phyloP scores from a whole-genome alignment of 2,113 vertebrate species.

The Platysternon megacephalum region DNA sequence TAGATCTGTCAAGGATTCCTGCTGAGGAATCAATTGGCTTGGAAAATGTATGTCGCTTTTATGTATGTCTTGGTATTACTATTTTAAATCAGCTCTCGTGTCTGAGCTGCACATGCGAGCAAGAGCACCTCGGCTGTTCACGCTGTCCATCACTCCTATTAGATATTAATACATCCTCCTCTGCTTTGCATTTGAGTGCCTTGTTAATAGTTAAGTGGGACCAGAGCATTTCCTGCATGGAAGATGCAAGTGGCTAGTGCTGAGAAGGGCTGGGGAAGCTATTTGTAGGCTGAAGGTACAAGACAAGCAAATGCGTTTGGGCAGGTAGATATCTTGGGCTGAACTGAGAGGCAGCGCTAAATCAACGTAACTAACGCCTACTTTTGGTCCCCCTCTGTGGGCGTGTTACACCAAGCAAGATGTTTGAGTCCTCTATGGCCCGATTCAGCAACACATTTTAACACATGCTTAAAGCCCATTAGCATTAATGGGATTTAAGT shows the following conservation, averaged over 20 bases:
- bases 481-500: neutral
- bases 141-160: constrained; percentile 67
- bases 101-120: constrained; percentile 23
- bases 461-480: neutral
- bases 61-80: constrained; percentile 63
- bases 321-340: neutral
- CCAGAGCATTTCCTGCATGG: constrained; percentile 51
- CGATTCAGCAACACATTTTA: neutral
- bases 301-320: neutral
- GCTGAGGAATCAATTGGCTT: constrained; percentile 70
- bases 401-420: no score
- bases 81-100: constrained; percentile 61
- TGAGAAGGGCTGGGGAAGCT: neutral
- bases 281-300: neutral
- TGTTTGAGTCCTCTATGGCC: neutral
- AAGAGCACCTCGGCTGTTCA: constrained; percentile 22
- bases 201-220: constrained; percentile 65
- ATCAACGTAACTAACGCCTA: no score
- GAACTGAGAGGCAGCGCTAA: neutral
- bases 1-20: constrained; percentile 78
- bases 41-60: constrained; percentile 67
- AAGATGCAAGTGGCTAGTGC: constrained; percentile 42
- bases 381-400: neutral
- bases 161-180: constrained; percentile 65
- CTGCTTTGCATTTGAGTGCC: neutral